Conservation (phyloP, 1,140 invertebrate species). For the Temnothorax nylanderi region DNA sequence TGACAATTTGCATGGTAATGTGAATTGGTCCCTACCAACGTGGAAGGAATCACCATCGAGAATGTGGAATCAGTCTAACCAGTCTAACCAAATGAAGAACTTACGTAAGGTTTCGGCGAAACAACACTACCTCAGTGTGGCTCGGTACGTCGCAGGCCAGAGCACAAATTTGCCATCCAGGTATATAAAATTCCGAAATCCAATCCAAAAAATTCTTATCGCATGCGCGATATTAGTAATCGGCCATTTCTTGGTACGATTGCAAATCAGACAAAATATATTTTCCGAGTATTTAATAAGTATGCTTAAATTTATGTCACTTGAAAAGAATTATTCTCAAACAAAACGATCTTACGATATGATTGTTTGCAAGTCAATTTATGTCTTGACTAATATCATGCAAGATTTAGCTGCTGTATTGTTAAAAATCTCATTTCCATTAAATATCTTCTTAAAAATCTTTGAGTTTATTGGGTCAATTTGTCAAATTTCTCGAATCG, state of each 20-base stretch:
- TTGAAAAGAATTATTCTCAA: background rate
- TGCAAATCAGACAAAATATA: background rate
- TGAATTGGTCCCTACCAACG: conserved; percentile 78
- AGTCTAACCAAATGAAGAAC: conserved; percentile 74
- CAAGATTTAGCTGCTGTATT: background rate
- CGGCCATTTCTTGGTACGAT: conserved; percentile 2
- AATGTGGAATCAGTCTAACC: conserved; percentile 74
- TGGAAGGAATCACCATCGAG: conserved; percentile 81
- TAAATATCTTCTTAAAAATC: background rate
- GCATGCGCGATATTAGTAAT: conserved; percentile 41
- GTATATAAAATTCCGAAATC: conserved; percentile 76
- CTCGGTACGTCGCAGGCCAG: conserved; percentile 90
- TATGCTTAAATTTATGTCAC: background rate
- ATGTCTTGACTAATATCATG: background rate
- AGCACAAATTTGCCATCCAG: conserved; percentile 84
- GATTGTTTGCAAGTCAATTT: background rate
- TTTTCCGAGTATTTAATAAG: background rate
- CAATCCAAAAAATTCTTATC: conserved; percentile 56
- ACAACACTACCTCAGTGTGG: conserved; percentile 90
- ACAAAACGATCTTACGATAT: background rate
- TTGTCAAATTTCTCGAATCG: background rate
- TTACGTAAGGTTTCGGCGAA: conserved; percentile 88
- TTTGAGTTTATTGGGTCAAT: background rate
- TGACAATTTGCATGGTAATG: conserved; percentile 76
- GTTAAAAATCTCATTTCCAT: background rate